Evolutionary conservation across 1,140 invertebrate genomes (phyloP).

Genomic region (Lepidurus couesii): DNA sequence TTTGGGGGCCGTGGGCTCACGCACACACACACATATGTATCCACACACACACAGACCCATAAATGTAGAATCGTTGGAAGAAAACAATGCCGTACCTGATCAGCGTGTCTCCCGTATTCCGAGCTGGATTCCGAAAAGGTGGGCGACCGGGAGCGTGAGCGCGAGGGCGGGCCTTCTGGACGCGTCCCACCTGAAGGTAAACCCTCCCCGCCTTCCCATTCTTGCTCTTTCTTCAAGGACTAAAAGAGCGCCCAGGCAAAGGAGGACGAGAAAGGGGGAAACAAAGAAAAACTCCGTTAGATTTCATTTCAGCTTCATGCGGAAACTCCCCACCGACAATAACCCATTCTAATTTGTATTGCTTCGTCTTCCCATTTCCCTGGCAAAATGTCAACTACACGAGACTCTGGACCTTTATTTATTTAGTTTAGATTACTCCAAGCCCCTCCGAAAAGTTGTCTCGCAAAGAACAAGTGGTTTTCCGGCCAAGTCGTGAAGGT

Average conservation of each 20-base stretch:
- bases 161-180: neutral
- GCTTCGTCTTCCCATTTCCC: too few relatives aligned
- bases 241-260: slow-evolving; percentile 47
- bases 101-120: slow-evolving; percentile 8
- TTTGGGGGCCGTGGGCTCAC: neutral
- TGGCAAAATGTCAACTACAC: too few relatives aligned
- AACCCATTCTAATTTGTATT: too few relatives aligned
- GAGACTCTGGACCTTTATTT: too few relatives aligned
- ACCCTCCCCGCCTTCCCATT: slow-evolving; percentile 58
- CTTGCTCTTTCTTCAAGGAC: slow-evolving; percentile 82
- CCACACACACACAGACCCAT: neutral
- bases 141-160: neutral
- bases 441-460: too few relatives aligned
- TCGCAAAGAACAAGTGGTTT: too few relatives aligned
- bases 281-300: neutral
- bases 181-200: slow-evolving; percentile 39
- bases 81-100: neutral
- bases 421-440: too few relatives aligned
- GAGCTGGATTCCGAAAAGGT: slow-evolving; percentile 17
- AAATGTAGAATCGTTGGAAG: too few relatives aligned
- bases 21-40: neutral
- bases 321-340: too few relatives aligned
- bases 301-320: too few relatives aligned
- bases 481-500: too few relatives aligned
- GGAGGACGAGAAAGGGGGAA: neutral